Percentiles rank a stretch among this genome's conserved stretches.
phyloP scores from a whole-genome alignment of 2,888 invertebrate genomes.

The Pardosa pseudoannulata region DNA sequence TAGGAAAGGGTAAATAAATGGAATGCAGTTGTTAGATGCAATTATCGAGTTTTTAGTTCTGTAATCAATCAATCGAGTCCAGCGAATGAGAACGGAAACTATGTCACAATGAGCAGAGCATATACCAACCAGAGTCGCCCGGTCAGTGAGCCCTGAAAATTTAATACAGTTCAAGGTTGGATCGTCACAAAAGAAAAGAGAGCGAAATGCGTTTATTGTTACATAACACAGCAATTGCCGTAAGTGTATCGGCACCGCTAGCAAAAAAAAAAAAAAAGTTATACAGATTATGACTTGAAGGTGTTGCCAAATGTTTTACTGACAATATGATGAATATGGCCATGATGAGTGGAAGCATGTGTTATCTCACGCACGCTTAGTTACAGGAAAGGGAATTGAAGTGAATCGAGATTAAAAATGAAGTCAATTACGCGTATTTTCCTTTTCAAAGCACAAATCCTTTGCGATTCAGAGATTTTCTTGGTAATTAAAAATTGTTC shows the following conservation, averaged over 20 bases:
- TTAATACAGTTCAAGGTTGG: conserved; percentile 21
- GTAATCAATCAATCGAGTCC: too few relatives aligned
- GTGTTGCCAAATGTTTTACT: not conserved
- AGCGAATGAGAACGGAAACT: not conserved
- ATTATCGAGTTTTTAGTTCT: too few relatives aligned
- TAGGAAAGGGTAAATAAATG: too few relatives aligned
- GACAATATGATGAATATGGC: not conserved
- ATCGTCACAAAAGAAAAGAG: conserved; percentile 3
- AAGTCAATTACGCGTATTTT: too few relatives aligned
- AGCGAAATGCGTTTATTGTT: not conserved
- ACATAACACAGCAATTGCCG: not conserved
- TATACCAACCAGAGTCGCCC: not conserved
- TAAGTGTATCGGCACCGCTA: not conserved
- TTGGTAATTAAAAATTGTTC: too few relatives aligned
- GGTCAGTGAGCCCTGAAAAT: conserved; percentile 27
- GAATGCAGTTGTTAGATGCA: too few relatives aligned
- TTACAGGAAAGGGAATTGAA: too few relatives aligned
- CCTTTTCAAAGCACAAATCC: too few relatives aligned
- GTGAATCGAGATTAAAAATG: too few relatives aligned
- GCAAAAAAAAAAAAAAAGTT: not conserved
- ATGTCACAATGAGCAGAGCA: not conserved
- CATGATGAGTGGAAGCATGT: not conserved
- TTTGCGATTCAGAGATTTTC: too few relatives aligned
- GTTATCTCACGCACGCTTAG: too few relatives aligned
- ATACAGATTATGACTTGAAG: not conserved